Conservation (phyloP, 2,113 vertebrate genomes). For the Nymphicus hollandicus region DNA sequence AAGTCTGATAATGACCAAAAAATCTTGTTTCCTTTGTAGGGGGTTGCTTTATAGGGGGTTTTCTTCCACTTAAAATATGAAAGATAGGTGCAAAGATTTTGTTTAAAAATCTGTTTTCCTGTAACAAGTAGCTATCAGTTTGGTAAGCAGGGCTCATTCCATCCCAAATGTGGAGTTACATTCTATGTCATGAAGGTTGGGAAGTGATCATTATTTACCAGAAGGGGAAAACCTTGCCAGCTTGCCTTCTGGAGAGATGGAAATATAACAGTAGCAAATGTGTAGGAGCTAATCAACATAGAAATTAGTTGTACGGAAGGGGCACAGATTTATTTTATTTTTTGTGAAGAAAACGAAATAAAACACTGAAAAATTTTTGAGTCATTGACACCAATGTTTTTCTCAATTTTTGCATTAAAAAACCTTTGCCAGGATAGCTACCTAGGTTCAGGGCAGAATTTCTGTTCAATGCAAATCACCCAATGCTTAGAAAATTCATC, state of each 20-base stretch:
- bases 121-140: not conserved
- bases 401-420: not conserved
- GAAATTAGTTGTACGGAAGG: not conserved
- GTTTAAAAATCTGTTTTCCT: not conserved
- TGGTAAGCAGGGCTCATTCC: not conserved
- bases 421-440: not conserved
- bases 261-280: slow-evolving; percentile 20
- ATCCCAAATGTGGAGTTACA: slow-evolving; percentile 15
- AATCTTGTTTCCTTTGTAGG: not conserved
- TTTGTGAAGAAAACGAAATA: not conserved
- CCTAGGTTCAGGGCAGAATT: not conserved
- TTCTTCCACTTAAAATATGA: not conserved
- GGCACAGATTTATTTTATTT: not conserved
- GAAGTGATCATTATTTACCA: slow-evolving; percentile 32
- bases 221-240: slow-evolving; percentile 38
- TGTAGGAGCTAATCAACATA: slow-evolving; percentile 4
- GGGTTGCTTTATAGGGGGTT: accelerated
- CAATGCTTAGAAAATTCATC: not conserved
- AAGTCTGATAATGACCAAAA: not conserved
- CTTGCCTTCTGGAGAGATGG: slow-evolving; percentile 37
- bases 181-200: not conserved
- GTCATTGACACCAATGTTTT: not conserved
- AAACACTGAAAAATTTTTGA: not conserved
- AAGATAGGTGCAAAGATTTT: not conserved
- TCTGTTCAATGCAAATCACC: not conserved